A percentile compares a stretch with the other conserved stretches of the same genome.
phyloP scores from a whole-genome alignment of 2,113 vertebrate genomes.

The Pteruthius melanotis region DNA sequence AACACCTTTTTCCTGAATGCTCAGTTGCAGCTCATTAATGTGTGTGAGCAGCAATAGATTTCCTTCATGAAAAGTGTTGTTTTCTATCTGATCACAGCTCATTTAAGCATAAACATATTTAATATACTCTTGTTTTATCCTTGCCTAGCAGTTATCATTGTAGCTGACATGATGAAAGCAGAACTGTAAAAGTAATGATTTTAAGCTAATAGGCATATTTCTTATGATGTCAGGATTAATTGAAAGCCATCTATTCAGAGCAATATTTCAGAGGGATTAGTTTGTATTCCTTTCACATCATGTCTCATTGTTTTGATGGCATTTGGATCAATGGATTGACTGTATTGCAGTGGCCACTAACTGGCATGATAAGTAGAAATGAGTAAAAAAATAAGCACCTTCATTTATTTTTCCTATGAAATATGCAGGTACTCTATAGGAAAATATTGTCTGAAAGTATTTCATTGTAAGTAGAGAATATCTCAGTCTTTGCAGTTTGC shows the following conservation, averaged over 20 bases:
- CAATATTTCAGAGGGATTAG: background rate
- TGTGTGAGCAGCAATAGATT: background rate
- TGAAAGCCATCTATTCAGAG: background rate
- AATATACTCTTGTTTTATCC: background rate
- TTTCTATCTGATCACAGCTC: background rate
- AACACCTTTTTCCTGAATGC: background rate
- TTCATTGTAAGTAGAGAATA: background rate
- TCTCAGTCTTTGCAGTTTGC: background rate
- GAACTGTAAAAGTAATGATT: background rate
- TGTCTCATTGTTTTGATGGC: background rate
- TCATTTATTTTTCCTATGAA: background rate
- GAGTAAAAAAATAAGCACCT: background rate
- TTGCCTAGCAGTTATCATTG: background rate
- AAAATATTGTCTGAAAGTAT: background rate
- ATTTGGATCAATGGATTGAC: background rate
- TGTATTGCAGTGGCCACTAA: background rate
- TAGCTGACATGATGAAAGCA: background rate
- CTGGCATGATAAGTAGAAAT: background rate
- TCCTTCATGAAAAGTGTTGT: background rate
- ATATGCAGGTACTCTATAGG: background rate
- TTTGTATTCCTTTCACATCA: background rate
- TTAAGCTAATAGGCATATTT: background rate
- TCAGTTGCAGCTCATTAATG: background rate
- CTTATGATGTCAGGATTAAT: background rate
- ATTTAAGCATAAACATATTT: background rate